Conservation (phyloP, 1,140 invertebrate species). For the Diorhabda carinulata region DNA sequence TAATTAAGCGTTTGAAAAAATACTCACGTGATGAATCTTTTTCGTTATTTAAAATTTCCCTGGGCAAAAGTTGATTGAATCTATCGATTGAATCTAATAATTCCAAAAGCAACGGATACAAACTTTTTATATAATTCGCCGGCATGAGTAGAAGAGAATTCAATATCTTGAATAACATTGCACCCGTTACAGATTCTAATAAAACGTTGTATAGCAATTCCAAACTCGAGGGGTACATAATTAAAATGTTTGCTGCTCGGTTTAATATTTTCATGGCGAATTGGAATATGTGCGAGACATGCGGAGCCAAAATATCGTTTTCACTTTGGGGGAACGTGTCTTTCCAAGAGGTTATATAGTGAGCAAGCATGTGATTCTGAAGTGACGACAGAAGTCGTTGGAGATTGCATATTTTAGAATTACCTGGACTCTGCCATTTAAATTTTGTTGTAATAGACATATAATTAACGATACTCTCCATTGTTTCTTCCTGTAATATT, state of each 20-base stretch:
- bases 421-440: slow-evolving; percentile 39
- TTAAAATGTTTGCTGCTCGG: slow-evolving; percentile 44
- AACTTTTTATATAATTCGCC: slow-evolving; percentile 43
- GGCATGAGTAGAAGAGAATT: slow-evolving; percentile 57
- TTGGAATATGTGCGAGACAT: slow-evolving; percentile 52
- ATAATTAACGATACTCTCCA: slow-evolving; percentile 38
- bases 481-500: slow-evolving; percentile 37
- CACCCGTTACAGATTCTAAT: slow-evolving; percentile 53
- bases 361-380: slow-evolving; percentile 60
- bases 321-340: slow-evolving; percentile 16
- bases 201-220: slow-evolving; percentile 52
- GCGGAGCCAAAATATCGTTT: slow-evolving; percentile 49
- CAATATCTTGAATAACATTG: slow-evolving; percentile 57
- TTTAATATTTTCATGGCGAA: slow-evolving; percentile 51
- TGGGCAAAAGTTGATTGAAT: slow-evolving; percentile 54
- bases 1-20: slow-evolving; percentile 9
- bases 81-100: slow-evolving; percentile 54
- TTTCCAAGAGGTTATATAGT: slow-evolving; percentile 37
- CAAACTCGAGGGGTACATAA: slow-evolving; percentile 42
- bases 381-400: slow-evolving; percentile 55
- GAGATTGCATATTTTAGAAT: slow-evolving; percentile 48
- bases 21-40: slow-evolving; percentile 34
- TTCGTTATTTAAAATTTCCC: slow-evolving; percentile 33
- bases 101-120: slow-evolving; percentile 52
- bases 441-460: slow-evolving; percentile 33